These are phyloP conservation scores for Galerucella nymphaeae DNA, from an alignment of 2,888 invertebrate species.

Conservation along the genomic window DNA sequence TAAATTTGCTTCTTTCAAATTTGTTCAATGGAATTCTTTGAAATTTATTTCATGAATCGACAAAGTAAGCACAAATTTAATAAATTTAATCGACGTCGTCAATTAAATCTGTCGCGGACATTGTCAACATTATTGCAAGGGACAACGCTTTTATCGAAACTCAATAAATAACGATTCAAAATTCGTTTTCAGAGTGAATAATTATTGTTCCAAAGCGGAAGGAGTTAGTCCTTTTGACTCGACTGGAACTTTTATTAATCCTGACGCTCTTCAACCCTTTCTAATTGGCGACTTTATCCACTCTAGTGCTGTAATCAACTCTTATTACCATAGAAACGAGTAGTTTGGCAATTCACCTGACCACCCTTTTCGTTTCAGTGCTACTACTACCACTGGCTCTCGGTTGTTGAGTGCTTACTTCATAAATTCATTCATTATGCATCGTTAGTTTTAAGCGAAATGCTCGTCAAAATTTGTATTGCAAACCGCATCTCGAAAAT, in stretches of 20 bases:
- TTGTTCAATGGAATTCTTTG: too few species aligned
- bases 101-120: not conserved
- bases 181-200: constrained; percentile 34
- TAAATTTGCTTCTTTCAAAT: too few species aligned
- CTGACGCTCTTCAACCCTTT: constrained; percentile 36
- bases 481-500: constrained; percentile 2
- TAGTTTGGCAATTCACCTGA: constrained; percentile 43
- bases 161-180: constrained; percentile 29
- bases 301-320: constrained; percentile 37
- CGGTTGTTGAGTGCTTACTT: constrained; percentile 38
- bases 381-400: constrained; percentile 6
- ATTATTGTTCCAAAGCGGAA: constrained; percentile 38
- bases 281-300: constrained; percentile 43
- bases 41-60: too few species aligned
- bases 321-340: constrained; percentile 45
- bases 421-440: constrained; percentile 53
- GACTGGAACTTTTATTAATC: constrained; percentile 38
- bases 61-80: not conserved
- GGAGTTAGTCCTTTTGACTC: constrained; percentile 25
- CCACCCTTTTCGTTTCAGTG: constrained; percentile 30
- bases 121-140: constrained; percentile 18
- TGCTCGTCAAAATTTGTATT: constrained; percentile 7
- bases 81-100: constrained; percentile 1
- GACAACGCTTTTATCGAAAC: constrained; percentile 29
- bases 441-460: constrained; percentile 36